A percentile compares a stretch with the other conserved stretches of the same genome.
These are phyloP conservation scores for Zaprionus capensis DNA, from an alignment of 1,140 invertebrate genomes.

Conservation along the genomic window DNA sequence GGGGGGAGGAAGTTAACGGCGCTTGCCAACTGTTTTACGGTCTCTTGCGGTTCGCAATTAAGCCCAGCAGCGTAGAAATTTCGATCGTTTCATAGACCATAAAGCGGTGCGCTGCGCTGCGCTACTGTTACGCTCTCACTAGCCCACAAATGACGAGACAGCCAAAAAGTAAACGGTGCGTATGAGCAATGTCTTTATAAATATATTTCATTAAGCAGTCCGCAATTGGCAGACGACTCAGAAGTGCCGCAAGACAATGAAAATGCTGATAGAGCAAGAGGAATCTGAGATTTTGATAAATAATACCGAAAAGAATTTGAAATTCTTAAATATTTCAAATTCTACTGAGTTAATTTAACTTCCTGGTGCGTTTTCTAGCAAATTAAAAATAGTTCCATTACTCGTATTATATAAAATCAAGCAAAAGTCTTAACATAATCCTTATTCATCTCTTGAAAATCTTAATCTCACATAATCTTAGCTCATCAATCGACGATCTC, in stretches of 20 bases:
- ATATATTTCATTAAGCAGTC: neutral
- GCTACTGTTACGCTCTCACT: slow-evolving; percentile 45
- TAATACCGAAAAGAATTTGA: neutral
- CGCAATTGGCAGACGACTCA: neutral
- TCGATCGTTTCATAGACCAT: slow-evolving; percentile 77
- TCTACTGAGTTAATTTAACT: too few relatives aligned
- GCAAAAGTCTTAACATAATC: neutral
- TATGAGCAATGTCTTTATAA: slow-evolving; percentile 65
- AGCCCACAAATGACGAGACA: slow-evolving; percentile 28
- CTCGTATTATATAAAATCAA: neutral
- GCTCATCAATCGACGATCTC: neutral
- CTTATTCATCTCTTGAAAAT: neutral
- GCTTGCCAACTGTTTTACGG: slow-evolving; percentile 74
- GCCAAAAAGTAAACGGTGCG: slow-evolving; percentile 60
- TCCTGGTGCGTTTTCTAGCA: too few relatives aligned
- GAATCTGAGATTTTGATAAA: neutral
- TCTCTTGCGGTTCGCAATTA: slow-evolving; percentile 63
- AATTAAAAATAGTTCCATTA: too few relatives aligned
- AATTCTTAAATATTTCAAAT: neutral
- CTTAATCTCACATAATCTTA: neutral
- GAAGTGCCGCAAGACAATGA: neutral
- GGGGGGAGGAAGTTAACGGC: slow-evolving; percentile 56
- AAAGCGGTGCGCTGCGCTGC: slow-evolving; percentile 57
- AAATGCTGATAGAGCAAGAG: neutral
- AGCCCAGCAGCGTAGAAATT: slow-evolving; percentile 71